phyloP scores from a whole-genome alignment of 30 jellyfish, hydroid and myxozoan species.

The Cassiopea xamachana region DNA sequence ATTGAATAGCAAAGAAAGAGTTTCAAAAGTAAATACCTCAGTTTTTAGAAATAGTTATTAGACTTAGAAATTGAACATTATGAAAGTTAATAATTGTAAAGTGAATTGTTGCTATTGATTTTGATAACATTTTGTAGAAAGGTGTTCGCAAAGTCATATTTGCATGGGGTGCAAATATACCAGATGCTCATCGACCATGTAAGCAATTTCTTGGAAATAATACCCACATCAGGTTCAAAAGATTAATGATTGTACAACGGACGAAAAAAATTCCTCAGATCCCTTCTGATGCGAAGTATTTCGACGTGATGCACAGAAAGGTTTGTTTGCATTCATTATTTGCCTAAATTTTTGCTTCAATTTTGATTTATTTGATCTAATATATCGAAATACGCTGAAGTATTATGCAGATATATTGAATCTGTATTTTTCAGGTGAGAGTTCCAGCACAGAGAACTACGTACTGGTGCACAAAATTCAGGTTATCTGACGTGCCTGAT shows the following conservation, averaged over 20 bases:
- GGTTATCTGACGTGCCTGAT: slow-evolving; percentile 3
- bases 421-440: slow-evolving; percentile 13
- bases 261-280: background rate
- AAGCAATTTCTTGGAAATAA: background rate
- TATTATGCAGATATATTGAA: no score
- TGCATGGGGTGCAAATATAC: slow-evolving; percentile 29
- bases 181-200: slow-evolving; percentile 6
- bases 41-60: no score
- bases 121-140: background rate
- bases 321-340: background rate
- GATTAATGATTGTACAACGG: slow-evolving; percentile 2
- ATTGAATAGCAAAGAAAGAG: no score
- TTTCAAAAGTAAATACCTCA: no score
- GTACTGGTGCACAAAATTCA: slow-evolving; percentile 47
- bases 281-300: slow-evolving; percentile 13
- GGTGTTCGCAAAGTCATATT: slow-evolving; percentile 16
- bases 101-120: no score
- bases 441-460: slow-evolving; percentile 51
- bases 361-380: background rate
- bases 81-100: no score
- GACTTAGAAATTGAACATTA: no score
- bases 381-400: background rate
- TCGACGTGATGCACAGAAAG: slow-evolving; percentile 35
- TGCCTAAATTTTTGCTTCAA: background rate
- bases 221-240: slow-evolving; percentile 4